Conservation (phyloP, 2,113 vertebrate genomes). For the Nicator chloris region DNA sequence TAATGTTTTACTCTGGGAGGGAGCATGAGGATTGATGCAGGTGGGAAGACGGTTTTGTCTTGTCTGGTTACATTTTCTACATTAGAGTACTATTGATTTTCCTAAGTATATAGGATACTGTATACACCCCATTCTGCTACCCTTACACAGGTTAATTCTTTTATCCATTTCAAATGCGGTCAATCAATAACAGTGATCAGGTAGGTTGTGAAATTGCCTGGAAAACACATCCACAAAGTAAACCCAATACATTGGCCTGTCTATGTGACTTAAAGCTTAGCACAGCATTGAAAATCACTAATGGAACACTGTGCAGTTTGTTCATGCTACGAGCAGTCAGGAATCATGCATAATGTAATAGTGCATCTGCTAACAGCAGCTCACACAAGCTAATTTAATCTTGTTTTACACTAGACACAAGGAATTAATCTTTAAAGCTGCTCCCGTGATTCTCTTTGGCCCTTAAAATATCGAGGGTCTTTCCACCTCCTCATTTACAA, state of each 20-base stretch:
- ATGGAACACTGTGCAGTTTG: slow-evolving; percentile 68
- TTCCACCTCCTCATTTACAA: slow-evolving; percentile 54
- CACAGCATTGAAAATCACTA: slow-evolving; percentile 77
- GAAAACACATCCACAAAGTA: slow-evolving; percentile 68
- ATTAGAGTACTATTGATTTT: slow-evolving; percentile 64
- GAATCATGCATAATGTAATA: slow-evolving; percentile 79
- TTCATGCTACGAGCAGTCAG: slow-evolving; percentile 67
- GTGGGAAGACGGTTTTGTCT: neutral
- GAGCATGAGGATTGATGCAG: neutral
- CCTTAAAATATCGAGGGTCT: slow-evolving; percentile 43
- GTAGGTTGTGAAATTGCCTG: slow-evolving; percentile 72
- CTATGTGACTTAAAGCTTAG: slow-evolving; percentile 76
- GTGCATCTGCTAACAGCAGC: slow-evolving; percentile 69
- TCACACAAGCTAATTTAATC: slow-evolving; percentile 64
- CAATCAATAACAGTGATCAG: slow-evolving; percentile 69
- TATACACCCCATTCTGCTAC: slow-evolving; percentile 46
- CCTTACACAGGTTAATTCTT: slow-evolving; percentile 68
- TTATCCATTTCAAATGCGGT: slow-evolving; percentile 65
- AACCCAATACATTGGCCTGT: slow-evolving; percentile 65
- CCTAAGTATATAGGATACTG: slow-evolving; percentile 60
- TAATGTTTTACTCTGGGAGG: neutral
- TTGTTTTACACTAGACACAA: slow-evolving; percentile 69
- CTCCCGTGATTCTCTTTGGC: slow-evolving; percentile 61
- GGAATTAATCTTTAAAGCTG: slow-evolving; percentile 74
- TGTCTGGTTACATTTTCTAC: slow-evolving; percentile 55